Evolutionary conservation across 2,888 invertebrate species (phyloP), one percentile per base, ranked within the genome.

Genomic region (Gastrophysa polygoni): DNA sequence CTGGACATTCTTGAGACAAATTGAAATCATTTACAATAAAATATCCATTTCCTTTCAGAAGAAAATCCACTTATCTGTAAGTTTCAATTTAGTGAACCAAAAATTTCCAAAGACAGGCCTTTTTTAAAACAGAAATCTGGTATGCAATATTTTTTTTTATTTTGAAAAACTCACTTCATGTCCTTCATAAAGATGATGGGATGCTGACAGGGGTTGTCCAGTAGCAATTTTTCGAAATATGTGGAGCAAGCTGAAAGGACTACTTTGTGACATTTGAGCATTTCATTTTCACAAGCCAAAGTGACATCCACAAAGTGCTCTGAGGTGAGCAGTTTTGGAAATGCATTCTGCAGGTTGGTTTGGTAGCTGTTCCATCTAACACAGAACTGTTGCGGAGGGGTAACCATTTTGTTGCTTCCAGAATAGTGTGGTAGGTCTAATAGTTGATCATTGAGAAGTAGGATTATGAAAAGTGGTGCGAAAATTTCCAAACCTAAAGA

Each of bases 241-340:
- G 91, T 90, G 32, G 92, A 92, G 82, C 93, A 93, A 0, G 93
- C 92, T 0, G 93, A 92, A 63, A 94, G 80, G 28, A 94, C 92
- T 67, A 94, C 86, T 75, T 93, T 93, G 85, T 95, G 95, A 78
- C 95, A 95, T 71, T 93, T 90, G 69, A 92, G 83, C 80, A 92
- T 92, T 34, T 91, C 88, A 0, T 92, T 93, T 80, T 95, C 95
- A 77, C 94, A 94, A 2, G 94, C 93, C 55, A 95, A 81, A 0
- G 95, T 95, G 51, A 94, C 94, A 81, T 95, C 95, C 0, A 94
- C 93, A 77, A 95, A 94, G 78, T 91, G 89, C 78, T 92, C 91
- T n/a, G 88, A 88, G 18, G 88, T 87, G 7, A 92, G 84, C 14
- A 92, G 83, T 10, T 89, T 89, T 0, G 91, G 91, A 76, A 92